Percentiles rank a stretch among this genome's conserved stretches.
Conservation (phyloP, 2,797 vertebrate genomes). For the Petrocephalus sullivani region DNA sequence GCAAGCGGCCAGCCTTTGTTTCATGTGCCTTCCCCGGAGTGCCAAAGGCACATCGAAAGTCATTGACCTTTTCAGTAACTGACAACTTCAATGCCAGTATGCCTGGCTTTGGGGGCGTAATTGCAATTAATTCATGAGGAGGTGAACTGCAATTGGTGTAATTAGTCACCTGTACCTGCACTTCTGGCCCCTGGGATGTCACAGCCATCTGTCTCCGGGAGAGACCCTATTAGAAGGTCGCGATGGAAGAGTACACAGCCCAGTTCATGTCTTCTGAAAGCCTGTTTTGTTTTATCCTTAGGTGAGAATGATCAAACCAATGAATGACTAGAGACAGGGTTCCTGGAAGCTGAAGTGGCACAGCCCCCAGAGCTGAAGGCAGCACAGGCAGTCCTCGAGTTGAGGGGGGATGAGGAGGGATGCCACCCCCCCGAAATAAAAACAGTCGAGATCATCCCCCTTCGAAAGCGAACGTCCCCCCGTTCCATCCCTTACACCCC, state of each 20-base stretch:
- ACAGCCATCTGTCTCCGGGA: not conserved
- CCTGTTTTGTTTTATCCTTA: not conserved
- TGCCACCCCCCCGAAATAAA: too few species aligned
- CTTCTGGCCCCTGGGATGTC: not conserved
- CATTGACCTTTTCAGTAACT: not conserved
- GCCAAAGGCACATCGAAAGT: not conserved
- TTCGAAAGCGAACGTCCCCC: too few species aligned
- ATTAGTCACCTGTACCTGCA: constrained; percentile 14
- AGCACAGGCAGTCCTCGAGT: too few species aligned
- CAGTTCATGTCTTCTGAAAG: not conserved
- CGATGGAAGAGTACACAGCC: not conserved
- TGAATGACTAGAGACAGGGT: not conserved
- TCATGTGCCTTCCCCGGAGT: not conserved
- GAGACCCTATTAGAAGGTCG: not conserved
- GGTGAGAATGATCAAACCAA: not conserved
- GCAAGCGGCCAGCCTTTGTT: not conserved
- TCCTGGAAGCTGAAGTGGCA: not conserved
- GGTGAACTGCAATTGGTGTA: not conserved
- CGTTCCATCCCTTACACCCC: too few species aligned
- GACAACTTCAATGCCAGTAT: not conserved
- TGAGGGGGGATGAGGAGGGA: too few species aligned
- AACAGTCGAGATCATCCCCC: too few species aligned
- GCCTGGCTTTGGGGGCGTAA: not conserved
- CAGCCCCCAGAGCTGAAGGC: not conserved
- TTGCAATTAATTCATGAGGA: constrained; percentile 6